These are phyloP conservation scores for Gallinago paraguaiae DNA, from an alignment of 2,113 vertebrate species.

Conservation along the genomic window DNA sequence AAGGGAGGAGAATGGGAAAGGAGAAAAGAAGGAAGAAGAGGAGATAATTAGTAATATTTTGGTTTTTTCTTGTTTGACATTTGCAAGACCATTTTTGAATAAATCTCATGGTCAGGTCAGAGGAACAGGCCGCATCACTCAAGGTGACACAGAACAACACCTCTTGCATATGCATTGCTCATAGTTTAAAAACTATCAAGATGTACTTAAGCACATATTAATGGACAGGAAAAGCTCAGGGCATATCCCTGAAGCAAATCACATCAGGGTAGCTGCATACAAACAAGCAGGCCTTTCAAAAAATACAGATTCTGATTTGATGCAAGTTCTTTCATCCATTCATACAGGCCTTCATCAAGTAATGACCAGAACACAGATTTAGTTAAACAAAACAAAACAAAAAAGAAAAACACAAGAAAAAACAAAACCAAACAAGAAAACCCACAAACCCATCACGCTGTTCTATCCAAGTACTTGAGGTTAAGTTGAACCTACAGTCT, in stretches of 20 bases:
- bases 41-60: constrained; percentile 25
- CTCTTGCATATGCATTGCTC: background rate
- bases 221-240: background rate
- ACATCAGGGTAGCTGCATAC: background rate
- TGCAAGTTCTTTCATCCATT: background rate
- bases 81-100: background rate
- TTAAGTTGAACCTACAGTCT: background rate
- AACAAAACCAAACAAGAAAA: background rate
- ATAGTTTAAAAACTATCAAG: background rate
- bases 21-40: constrained; percentile 31
- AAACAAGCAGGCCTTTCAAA: background rate
- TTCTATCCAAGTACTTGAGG: background rate
- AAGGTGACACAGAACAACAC: background rate
- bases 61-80: background rate
- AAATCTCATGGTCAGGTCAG: background rate
- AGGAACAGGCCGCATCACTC: background rate
- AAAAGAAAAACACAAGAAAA: background rate
- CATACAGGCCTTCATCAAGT: background rate
- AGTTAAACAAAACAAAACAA: background rate
- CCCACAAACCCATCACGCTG: background rate
- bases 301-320: background rate
- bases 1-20: constrained; percentile 17
- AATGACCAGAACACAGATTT: background rate
- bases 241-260: background rate
- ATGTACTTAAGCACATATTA: background rate